A percentile compares a stretch with the other conserved stretches of the same genome.
Evolutionary conservation across 2,797 vertebrate species (phyloP).

Genomic region (Tokudaia muenninki): DNA sequence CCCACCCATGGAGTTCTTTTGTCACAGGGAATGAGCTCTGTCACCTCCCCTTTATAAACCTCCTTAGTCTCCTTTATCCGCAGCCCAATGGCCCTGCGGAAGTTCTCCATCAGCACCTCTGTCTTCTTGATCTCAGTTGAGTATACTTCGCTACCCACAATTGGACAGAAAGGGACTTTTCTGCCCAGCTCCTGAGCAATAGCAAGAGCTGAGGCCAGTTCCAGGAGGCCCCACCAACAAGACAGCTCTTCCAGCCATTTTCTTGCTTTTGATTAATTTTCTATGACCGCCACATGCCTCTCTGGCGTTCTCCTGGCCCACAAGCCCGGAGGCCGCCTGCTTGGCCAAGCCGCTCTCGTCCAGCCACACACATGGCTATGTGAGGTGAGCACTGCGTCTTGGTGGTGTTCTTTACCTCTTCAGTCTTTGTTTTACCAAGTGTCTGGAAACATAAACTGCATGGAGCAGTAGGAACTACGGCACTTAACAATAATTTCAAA

Average conservation of each 20-base stretch:
- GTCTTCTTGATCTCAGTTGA: slow-evolving; percentile 99
- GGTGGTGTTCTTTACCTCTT: no score
- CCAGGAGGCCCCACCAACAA: slow-evolving; percentile 97
- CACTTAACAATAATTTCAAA: no score
- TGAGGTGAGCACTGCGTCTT: no score
- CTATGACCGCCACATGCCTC: slow-evolving; percentile 96
- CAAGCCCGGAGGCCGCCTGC: no score
- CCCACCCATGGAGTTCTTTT: slow-evolving; percentile 99
- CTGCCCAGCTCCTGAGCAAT: slow-evolving; percentile 92
- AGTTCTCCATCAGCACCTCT: slow-evolving; percentile 99
- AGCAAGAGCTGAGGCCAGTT: slow-evolving; percentile 86
- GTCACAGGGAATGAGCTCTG: slow-evolving; percentile 98
- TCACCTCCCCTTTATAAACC: slow-evolving; percentile 99
- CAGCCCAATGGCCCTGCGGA: slow-evolving; percentile 97
- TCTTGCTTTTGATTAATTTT: slow-evolving; percentile 98
- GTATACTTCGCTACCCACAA: slow-evolving; percentile 99
- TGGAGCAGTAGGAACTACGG: no score
- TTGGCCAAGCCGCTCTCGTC: no score
- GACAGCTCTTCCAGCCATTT: slow-evolving; percentile 98
- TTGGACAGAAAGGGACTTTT: slow-evolving; percentile 99
- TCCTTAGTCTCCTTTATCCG: slow-evolving; percentile 99
- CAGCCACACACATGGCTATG: no score
- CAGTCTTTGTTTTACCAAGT: no score
- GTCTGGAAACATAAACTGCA: no score
- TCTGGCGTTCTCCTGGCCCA: no score